A percentile compares a stretch with the other conserved stretches of the same genome.
Evolutionary conservation across 2,888 invertebrate species (phyloP).

Genomic region (Sarcophaga carnaria): DNA sequence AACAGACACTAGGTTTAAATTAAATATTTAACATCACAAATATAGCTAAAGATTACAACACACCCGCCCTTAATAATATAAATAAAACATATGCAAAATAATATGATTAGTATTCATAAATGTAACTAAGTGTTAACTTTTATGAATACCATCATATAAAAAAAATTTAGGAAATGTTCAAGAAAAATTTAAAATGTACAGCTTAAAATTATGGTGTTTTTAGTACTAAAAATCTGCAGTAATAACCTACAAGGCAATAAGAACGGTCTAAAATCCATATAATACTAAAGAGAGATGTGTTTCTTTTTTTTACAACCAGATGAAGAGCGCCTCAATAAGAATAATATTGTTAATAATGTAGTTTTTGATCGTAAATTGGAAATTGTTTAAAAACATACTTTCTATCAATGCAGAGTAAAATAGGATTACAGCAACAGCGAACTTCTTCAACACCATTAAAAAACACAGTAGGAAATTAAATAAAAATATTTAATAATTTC

Average conservation of each 20-base stretch:
- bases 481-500: conserved; percentile 59
- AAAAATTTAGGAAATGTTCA: conserved; percentile 1
- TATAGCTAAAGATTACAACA: conserved; percentile 48
- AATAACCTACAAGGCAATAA: neutral
- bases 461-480: conserved; percentile 68
- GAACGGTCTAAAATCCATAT: conserved; percentile 1
- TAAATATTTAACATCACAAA: conserved; percentile 12
- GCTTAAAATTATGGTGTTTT: neutral
- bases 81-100: conserved; percentile 2
- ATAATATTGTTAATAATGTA: too few relatives aligned
- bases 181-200: neutral
- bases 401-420: conserved; percentile 29
- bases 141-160: neutral
- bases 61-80: conserved; percentile 39
- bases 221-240: neutral
- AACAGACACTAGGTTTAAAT: conserved; percentile 8
- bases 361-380: neutral
- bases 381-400: neutral
- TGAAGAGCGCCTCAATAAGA: too few relatives aligned
- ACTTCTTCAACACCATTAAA: conserved; percentile 62
- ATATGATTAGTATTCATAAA: neutral
- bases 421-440: conserved; percentile 67
- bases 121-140: neutral
- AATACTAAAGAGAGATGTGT: conserved; percentile 2
- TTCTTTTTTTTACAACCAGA: conserved; percentile 10